A percentile compares a stretch with the other conserved stretches of the same genome.
These are phyloP conservation scores for Poicephalus meyeri DNA, from an alignment of 2,113 vertebrate genomes.

Conservation along the genomic window DNA sequence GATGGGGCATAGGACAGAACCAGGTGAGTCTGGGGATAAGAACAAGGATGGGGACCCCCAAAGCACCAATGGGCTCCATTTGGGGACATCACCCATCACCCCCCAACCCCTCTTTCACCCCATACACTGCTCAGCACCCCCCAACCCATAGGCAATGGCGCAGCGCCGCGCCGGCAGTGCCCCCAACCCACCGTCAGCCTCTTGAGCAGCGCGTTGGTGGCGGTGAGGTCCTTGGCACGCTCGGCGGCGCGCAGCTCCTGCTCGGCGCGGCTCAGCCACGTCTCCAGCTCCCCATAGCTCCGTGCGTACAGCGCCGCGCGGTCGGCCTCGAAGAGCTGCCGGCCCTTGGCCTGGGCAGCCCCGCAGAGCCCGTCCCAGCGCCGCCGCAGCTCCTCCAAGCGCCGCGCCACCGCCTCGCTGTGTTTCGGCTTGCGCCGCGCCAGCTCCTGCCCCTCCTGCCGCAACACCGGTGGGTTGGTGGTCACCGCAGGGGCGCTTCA, in stretches of 20 bases:
- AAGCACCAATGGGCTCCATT: rapidly evolving
- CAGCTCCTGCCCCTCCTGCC: constrained; percentile 86
- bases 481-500: rapidly evolving
- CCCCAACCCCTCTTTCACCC: neutral
- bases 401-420: constrained; percentile 70
- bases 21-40: neutral
- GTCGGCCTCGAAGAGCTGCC: constrained; percentile 86
- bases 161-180: no score
- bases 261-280: constrained; percentile 83
- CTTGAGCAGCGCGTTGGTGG: constrained; percentile 89
- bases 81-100: rapidly evolving
- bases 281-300: constrained; percentile 84
- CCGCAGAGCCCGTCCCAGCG: constrained; percentile 84
- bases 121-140: no score
- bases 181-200: constrained; percentile 81
- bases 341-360: constrained; percentile 83
- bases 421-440: constrained; percentile 83
- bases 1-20: neutral
- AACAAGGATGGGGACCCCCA: rapidly evolving
- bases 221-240: constrained; percentile 87
- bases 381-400: constrained; percentile 77
- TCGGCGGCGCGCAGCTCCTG: constrained; percentile 83
- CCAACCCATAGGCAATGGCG: neutral
- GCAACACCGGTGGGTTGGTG: rapidly evolving
- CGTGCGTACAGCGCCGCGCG: constrained; percentile 85